phyloP scores from a whole-genome alignment of 1,140 invertebrate species.

The Acyrthosiphon pisum region DNA sequence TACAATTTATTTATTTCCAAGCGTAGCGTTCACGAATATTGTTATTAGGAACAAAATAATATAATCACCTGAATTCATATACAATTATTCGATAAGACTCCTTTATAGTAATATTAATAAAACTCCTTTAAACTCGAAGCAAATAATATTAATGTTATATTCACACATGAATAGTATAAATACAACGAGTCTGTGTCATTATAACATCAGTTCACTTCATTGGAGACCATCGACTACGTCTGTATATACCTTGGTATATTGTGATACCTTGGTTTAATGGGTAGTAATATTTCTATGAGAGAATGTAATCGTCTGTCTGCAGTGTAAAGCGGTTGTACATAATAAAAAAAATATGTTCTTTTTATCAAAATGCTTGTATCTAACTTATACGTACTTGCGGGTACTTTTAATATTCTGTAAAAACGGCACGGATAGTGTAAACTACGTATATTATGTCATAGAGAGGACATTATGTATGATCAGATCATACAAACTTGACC shows the following conservation, averaged over 20 bases:
- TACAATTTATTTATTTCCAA: background rate
- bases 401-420: background rate
- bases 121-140: background rate
- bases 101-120: background rate
- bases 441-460: background rate
- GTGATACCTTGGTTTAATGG: background rate
- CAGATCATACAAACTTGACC: background rate
- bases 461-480: background rate
- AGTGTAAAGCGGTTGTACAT: background rate
- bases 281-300: background rate
- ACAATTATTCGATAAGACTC: background rate
- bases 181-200: background rate
- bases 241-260: no score
- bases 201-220: background rate
- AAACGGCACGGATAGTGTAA: background rate
- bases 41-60: background rate
- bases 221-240: no score
- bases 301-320: background rate
- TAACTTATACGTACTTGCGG: background rate
- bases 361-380: background rate
- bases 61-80: background rate
- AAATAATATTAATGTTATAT: background rate
- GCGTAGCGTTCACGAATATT: background rate
- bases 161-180: no score
- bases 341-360: background rate